These are phyloP conservation scores for Natator depressus DNA, from an alignment of 2,113 vertebrate species.

Conservation along the genomic window DNA sequence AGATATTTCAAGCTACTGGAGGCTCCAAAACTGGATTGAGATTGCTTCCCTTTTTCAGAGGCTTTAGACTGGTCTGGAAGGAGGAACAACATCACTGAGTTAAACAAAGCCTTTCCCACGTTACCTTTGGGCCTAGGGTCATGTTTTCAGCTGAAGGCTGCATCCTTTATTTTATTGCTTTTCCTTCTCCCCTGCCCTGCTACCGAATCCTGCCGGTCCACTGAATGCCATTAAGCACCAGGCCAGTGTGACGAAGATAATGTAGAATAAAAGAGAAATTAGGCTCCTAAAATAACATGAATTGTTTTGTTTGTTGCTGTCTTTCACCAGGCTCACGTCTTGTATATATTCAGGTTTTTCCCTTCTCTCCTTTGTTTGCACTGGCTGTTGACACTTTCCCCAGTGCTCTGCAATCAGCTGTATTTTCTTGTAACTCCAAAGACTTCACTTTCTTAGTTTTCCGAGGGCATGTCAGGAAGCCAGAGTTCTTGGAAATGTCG, in stretches of 20 bases:
- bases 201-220: background rate
- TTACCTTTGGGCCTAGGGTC: background rate
- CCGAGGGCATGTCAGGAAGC: slow-evolving; percentile 40
- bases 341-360: background rate
- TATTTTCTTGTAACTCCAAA: slow-evolving; percentile 20
- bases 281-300: background rate
- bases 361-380: background rate
- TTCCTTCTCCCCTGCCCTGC: background rate
- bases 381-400: background rate
- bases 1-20: slow-evolving; percentile 72
- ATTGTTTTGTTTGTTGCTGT: background rate
- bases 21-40: slow-evolving; percentile 47
- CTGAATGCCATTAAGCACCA: background rate
- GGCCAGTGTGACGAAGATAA: background rate
- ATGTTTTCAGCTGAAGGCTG: background rate
- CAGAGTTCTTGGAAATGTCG: slow-evolving; percentile 67
- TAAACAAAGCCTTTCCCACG: background rate
- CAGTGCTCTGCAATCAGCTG: background rate
- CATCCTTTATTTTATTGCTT: background rate
- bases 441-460: slow-evolving; percentile 35
- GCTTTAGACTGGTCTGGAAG: background rate
- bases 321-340: background rate
- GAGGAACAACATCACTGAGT: background rate
- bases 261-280: background rate
- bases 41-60: background rate